Evolutionary conservation across 2,113 vertebrate species (phyloP), one percentile per base, ranked within the genome.

Genomic region (Peromyscus californicus): DNA sequence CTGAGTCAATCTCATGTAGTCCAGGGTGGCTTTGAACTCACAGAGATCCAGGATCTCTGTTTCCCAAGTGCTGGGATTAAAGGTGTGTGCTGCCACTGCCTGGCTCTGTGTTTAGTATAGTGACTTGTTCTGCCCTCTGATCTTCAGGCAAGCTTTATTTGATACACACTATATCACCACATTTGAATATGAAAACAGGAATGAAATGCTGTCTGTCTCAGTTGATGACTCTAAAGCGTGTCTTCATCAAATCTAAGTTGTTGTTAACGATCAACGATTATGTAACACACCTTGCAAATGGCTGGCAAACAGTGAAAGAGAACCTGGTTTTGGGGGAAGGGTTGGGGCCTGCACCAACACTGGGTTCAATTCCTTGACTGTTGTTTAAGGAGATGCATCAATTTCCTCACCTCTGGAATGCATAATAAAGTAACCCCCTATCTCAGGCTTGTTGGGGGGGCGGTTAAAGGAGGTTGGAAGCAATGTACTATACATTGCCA

Each of bases 371-470:
- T 75, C 59, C 83, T 69, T 22, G 12, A 75, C 16, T 80, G 19
- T 74, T 88, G 45, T 54, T 95, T 94, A 91, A 75, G 90, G 94
- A 95, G 83, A 17, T 8, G 22, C 76, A 45, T 92, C 87, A 59
- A 63, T 87, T 57, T 89, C 65, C 51, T 89, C 29, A 54, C 80
- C 83, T 36, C 54, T 75, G 45, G 51, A 82, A 72, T 63, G 45
- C 54, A 36, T 74, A 70, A 54, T 63, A 74, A 96, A 95, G 92
- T 31, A 72, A 91, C 9, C 19, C 29, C 85, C 95, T 92, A 12
- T 65, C 48, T 83, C 42, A 31, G 89, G 21, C 36, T 92, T 69
- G 10, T 51, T 70, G 83, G 1, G 45, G 74, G 85, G 26, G 24
- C n/a, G n/a, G 79, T 79, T 87, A 70, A 36, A 19, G 54, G 17